Base-by-base conservation (phyloP, 2,113 vertebrate genomes). In the Erythrolamprus reginae region DNA sequence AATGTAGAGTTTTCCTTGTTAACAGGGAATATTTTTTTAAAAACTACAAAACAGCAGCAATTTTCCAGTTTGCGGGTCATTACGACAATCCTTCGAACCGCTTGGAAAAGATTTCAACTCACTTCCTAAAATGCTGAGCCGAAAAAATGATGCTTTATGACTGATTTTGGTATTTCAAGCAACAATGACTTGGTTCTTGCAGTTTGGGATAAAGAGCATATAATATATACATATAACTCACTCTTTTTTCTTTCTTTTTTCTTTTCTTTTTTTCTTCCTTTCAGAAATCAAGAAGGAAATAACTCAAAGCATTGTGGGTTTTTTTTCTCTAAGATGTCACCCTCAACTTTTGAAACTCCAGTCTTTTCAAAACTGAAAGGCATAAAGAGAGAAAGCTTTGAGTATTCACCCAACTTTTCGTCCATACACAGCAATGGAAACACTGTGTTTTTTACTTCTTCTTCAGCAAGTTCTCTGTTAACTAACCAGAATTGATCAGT, bases 51-150 rank as follows among this genome's bases (percentile, higher is more conserved):
- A 86, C 97, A 96, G 96, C 70, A 77, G 94, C 96, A 96, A 97
- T 95, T 94, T 92, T 92, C 92, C 0, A 5, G 0, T 10, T 91
- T 92, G 94, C 89, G 95, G 96, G 96, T 95, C 92, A 77, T 94
- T 83, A 91, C 90, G 65, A 38, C 0, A 1, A 93, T 89, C 10
- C 89, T 96, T 90, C 90, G 93, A 93, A 93, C 94, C 91, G 90
- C 93, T 93, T 96, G 96, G 92, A 97, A 97, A 97, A 90, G 94
- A 93, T 94, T 94, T 17, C 92, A 91, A 86, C 91, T 95, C 93
- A 96, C 96, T 97, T 96, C 96, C 91, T 95, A 95, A 90, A 88
- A 95, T 9, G 1, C 91, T 93, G 26, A 1, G 88, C 51, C 95
- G 87, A 89, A 95, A 53, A 94, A 48, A 94, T 53, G 87, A 95